Evolutionary conservation across 2,888 invertebrate species (phyloP), one percentile per base, ranked within the genome.

Genomic region (Chymomyza caudatula): DNA sequence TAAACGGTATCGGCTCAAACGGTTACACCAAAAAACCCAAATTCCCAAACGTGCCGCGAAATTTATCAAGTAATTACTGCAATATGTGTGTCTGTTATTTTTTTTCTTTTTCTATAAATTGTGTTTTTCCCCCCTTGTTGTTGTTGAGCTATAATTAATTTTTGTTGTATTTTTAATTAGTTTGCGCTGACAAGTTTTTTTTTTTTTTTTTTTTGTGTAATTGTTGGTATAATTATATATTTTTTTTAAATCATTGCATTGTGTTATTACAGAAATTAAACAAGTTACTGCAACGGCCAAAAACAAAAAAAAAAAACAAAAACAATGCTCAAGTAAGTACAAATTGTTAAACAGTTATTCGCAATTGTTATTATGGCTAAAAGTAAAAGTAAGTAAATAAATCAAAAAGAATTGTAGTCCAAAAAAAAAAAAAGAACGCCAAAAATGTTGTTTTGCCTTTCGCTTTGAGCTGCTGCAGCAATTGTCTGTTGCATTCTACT

Each of bases 131-230:
- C 22, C 51, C 19, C 20, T 29, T 25, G 29, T 22, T 22, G 51
- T 60, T 37, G 49, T 19, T 59, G 11, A 29, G 29, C n/a, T 43
- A 51, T 49, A 60, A 60, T 52, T 60, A 52, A 52, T 15, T 37
- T 37, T 60, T 60, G 55, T 47, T 61, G 61, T 61, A 53, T 43
- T 29, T 61, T 54, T 53, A 53, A 60, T 60, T 60, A 22, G 47
- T 47, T 47, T 19, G 19, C 47, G 47, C 17, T 47, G 47, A 47
- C 47, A 47, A 47, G 17, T 47, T 47, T 44, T 25, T 61, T 25
- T 54, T 54, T 6, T 54, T 60, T 17, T 54, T 25, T 56, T 17
- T 42, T 25, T 25, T 6, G 25, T 25, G 25, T 25, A 5, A 25
- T 25, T 25, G 25, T 25, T 25, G 25, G 0, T 25, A 25, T 25